A percentile compares a stretch with the other conserved stretches of the same genome.
These are phyloP conservation scores for Latrodectus hesperus DNA, from an alignment of 2,888 invertebrate species.

Conservation along the genomic window DNA sequence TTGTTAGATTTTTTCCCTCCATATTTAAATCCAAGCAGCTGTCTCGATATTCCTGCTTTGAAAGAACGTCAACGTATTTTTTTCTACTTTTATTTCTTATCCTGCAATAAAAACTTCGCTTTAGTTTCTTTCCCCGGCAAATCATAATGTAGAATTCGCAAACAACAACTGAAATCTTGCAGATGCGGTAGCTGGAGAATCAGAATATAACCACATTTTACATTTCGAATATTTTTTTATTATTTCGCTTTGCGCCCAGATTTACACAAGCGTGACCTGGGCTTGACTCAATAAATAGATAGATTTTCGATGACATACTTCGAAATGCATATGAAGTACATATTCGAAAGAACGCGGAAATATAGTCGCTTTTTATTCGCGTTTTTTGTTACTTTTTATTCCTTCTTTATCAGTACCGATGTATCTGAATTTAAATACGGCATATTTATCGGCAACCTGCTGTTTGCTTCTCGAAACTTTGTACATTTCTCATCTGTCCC, in stretches of 20 bases:
- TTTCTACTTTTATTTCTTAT: constrained; percentile 3
- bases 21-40: constrained; percentile 32
- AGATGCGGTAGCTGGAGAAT: constrained; percentile 9
- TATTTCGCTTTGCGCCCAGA: neutral
- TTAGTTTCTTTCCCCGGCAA: constrained; percentile 13
- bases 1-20: neutral
- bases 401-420: constrained; percentile 8
- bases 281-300: constrained; percentile 59
- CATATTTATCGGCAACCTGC: constrained; percentile 42
- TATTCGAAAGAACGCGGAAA: constrained; percentile 6
- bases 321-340: constrained; percentile 30
- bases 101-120: constrained; percentile 13
- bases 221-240: neutral
- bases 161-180: constrained; percentile 39
- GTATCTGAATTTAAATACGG: constrained; percentile 47
- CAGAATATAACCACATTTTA: neutral
- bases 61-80: constrained; percentile 9
- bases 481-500: constrained; percentile 27
- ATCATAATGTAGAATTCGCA: constrained; percentile 12
- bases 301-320: constrained; percentile 52
- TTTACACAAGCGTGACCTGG: constrained; percentile 39
- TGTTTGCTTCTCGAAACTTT: constrained; percentile 4
- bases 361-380: constrained; percentile 28
- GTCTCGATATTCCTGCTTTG: constrained; percentile 22
- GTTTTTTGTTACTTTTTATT: constrained; percentile 10